Conservation (phyloP, 2,888 invertebrate genomes). For the Cheilosia grossa region DNA sequence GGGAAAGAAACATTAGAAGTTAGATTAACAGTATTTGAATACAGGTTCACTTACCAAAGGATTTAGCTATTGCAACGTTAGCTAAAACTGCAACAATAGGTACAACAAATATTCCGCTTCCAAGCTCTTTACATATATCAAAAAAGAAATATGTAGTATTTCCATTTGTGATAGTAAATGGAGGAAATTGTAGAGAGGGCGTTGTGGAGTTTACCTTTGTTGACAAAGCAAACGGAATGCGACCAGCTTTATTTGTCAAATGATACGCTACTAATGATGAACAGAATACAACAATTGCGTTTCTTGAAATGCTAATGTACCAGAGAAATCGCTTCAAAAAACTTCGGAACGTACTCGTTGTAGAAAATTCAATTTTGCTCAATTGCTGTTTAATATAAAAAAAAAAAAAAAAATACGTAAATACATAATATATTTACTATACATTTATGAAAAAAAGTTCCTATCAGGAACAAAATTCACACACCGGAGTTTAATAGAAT, state of each 20-base stretch:
- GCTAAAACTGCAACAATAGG: constrained; percentile 93
- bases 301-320: constrained; percentile 90
- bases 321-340: constrained; percentile 86
- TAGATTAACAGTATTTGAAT: background rate
- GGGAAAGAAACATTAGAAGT: background rate
- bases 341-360: constrained; percentile 78
- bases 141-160: constrained; percentile 86
- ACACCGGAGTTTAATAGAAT: too few relatives aligned
- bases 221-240: constrained; percentile 87
- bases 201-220: constrained; percentile 88
- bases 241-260: constrained; percentile 79
- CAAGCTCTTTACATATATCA: constrained; percentile 89
- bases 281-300: constrained; percentile 89
- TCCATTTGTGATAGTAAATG: constrained; percentile 85
- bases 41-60: constrained; percentile 89
- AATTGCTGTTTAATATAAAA: constrained; percentile 84
- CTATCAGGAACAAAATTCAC: too few relatives aligned
- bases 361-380: constrained; percentile 84
- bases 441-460: too few relatives aligned
- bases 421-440: too few relatives aligned
- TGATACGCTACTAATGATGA: constrained; percentile 86
- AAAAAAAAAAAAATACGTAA: background rate
- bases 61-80: constrained; percentile 97
- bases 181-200: constrained; percentile 88
- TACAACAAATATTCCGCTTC: constrained; percentile 90